Evolutionary conservation across 92 coral and sea anemone genomes (phyloP).

Genomic region (Porites lobata): DNA sequence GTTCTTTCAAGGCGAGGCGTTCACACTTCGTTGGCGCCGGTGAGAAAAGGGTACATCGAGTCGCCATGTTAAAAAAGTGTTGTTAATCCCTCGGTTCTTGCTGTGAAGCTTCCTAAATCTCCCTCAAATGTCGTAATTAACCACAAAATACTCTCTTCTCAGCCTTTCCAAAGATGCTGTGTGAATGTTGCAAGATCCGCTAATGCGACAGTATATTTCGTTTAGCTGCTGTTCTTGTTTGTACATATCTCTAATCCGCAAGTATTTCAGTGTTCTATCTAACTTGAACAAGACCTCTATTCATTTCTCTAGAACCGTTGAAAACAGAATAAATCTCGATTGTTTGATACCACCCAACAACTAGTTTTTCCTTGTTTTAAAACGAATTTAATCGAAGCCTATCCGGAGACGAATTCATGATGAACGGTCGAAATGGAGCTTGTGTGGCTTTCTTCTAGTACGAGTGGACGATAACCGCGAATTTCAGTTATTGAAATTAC

Average conservation of each 20-base stretch:
- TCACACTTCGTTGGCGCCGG: slow-evolving; percentile 78
- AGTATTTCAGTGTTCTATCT: not conserved
- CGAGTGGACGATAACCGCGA: not conserved
- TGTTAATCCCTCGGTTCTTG: slow-evolving; percentile 79
- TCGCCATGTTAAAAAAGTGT: slow-evolving; percentile 87
- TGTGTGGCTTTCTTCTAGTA: not conserved
- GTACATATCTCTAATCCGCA: not conserved
- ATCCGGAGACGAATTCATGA: too few relatives aligned
- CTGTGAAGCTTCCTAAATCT: slow-evolving; percentile 50
- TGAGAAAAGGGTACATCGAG: slow-evolving; percentile 6
- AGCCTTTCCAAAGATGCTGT: slow-evolving; percentile 21
- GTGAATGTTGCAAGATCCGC: slow-evolving; percentile 8
- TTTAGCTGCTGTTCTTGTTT: not conserved
- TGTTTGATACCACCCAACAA: too few relatives aligned
- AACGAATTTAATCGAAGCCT: too few relatives aligned
- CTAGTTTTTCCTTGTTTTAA: not conserved
- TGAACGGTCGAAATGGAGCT: not conserved
- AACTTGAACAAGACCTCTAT: not conserved
- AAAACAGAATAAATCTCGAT: not conserved
- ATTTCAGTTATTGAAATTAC: not conserved
- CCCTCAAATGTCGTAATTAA: slow-evolving; percentile 39
- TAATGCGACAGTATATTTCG: slow-evolving; percentile 18
- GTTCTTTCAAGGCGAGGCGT: slow-evolving; percentile 38
- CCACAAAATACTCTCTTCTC: slow-evolving; percentile 56
- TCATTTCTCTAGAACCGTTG: not conserved